Percentiles rank a stretch among this genome's conserved stretches.
These are phyloP conservation scores for Nowickia ferox DNA, from an alignment of 2,888 invertebrate species.

Conservation along the genomic window DNA sequence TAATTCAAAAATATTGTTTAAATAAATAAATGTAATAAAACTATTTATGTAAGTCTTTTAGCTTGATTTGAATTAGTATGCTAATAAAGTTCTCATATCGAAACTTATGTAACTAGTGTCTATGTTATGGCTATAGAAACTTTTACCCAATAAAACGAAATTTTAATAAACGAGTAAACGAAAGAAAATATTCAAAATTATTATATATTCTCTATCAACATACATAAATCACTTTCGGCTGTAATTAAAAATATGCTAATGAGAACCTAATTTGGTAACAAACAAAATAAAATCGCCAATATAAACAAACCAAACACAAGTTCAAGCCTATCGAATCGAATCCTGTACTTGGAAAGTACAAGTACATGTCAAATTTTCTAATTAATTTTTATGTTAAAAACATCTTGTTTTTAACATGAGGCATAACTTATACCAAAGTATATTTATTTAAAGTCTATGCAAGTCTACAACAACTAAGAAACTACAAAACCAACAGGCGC, in stretches of 20 bases:
- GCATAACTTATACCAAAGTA: no score
- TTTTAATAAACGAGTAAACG: not conserved
- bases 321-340: no score
- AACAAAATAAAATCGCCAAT: not conserved
- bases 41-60: not conserved
- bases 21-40: not conserved
- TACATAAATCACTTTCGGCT: not conserved
- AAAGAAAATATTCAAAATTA: not conserved
- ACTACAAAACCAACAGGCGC: no score
- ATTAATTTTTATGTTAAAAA: not conserved
- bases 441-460: no score
- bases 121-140: constrained; percentile 53
- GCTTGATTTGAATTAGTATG: not conserved
- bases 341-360: not conserved
- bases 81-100: not conserved
- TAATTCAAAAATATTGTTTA: constrained; percentile 1
- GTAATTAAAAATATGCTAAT: not conserved
- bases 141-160: not conserved
- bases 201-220: not conserved
- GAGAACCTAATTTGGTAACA: not conserved
- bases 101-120: constrained; percentile 24
- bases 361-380: not conserved
- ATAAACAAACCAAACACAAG: not conserved
- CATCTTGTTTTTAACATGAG: no score
- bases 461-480: no score